Evolutionary conservation across 2,797 vertebrate species (phyloP).

Genomic region (Sebastiscus tertius): DNA sequence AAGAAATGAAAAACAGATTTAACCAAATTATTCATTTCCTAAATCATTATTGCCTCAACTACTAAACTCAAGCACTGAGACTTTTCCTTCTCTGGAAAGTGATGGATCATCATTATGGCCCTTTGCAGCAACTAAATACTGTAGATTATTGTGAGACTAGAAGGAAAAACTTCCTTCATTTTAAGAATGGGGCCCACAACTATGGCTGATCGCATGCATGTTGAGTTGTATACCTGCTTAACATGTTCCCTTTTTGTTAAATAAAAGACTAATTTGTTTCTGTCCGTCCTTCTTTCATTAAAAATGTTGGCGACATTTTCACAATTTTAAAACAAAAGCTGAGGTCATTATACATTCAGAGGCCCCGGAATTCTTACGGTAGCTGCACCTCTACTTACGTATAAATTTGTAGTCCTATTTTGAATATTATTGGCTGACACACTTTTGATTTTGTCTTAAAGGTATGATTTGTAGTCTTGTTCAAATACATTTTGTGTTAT

Average conservation of each 20-base stretch:
- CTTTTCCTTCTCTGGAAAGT: not conserved
- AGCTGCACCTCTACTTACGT: no score
- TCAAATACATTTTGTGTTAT: no score
- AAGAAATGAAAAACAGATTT: not conserved
- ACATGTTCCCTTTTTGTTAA: not conserved
- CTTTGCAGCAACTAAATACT: not conserved
- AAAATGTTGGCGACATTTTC: not conserved
- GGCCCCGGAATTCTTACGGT: not conserved
- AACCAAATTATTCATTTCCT: not conserved
- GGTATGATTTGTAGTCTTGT: no score
- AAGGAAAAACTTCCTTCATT: not conserved
- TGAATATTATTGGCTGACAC: not conserved
- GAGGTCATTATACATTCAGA: not conserved
- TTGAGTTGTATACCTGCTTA: not conserved
- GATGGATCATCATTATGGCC: not conserved
- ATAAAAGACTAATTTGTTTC: not conserved
- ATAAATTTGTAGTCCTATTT: no score
- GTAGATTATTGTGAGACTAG: not conserved
- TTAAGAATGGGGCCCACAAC: not conserved
- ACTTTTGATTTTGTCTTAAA: not conserved
- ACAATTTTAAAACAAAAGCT: not conserved
- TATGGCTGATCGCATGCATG: not conserved
- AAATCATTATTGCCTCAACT: not conserved
- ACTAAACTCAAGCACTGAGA: not conserved
- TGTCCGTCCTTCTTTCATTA: not conserved